Evolutionary conservation across 2,888 invertebrate species (phyloP).

Genomic region (Hirtodrosophila confusa): DNA sequence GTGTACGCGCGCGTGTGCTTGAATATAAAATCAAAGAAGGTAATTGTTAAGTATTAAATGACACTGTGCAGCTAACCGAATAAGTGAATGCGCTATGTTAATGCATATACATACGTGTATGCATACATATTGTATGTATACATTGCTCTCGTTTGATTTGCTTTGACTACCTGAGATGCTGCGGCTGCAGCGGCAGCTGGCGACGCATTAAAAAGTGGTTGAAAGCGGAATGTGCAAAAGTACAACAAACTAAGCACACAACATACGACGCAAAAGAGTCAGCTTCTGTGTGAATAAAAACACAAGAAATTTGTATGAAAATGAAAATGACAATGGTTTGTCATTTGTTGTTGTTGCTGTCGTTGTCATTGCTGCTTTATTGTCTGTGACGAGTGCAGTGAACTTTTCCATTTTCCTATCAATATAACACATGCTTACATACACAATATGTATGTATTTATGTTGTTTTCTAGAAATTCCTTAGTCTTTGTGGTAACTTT

Average conservation of each 20-base stretch:
- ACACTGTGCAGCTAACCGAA: conserved; percentile 15
- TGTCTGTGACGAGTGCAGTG: conserved; percentile 57
- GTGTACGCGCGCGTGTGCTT: conserved; percentile 31
- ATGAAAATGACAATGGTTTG: conserved; percentile 29
- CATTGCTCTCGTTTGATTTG: conserved; percentile 9
- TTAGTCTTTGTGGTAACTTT: conserved; percentile 12
- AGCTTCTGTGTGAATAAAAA: conserved; percentile 26
- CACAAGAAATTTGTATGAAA: conserved; percentile 31
- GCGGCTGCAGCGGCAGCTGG: conserved; percentile 45
- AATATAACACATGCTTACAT: conserved; percentile 1
- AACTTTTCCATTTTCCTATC: conserved; percentile 45
- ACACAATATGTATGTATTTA: not conserved
- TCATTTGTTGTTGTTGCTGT: conserved; percentile 24
- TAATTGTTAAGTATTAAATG: conserved; percentile 25
- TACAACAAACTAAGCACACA: conserved; percentile 20
- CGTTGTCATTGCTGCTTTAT: conserved; percentile 20
- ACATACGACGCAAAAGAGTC: conserved; percentile 23
- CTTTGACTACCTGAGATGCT: conserved; percentile 36
- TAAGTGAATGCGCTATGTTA: conserved; percentile 15
- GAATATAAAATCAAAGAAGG: conserved; percentile 28
- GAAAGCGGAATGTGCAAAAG: conserved; percentile 45
- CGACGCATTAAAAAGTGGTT: conserved; percentile 39
- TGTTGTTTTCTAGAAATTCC: conserved; percentile 17
- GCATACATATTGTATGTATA: not conserved
- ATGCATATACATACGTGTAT: not conserved